Evolutionary conservation across 2,113 vertebrate species (phyloP), one percentile per base, ranked within the genome.

Genomic region (Oryzias celebensis): DNA sequence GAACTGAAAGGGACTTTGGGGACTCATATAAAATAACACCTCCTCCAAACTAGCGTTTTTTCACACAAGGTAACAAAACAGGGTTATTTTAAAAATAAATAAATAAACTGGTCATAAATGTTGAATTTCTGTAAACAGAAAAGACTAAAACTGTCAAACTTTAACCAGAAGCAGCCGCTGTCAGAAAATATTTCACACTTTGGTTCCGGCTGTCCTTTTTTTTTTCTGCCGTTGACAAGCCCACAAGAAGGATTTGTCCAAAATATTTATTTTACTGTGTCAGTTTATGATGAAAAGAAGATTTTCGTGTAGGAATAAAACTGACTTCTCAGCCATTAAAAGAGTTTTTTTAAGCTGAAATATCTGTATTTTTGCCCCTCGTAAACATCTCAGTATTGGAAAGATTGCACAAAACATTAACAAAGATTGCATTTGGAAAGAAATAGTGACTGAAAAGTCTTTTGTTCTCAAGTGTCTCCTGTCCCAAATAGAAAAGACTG

Each of bases 401-500:
- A 20, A 20, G 20, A 20, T 28, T 28, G 26, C 10, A 12, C 36
- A 36, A 36, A 36, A 36, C 36, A 36, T 12, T 36, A 12, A 36
- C 10, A 12, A 36, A 36, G 8, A 10, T 36, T 36, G 36, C 10
- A 36, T 36, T 36, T 36, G 41, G 51, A 77, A 71, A 45, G 16
- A 58, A 68, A 77, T 68, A 20, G 49, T 28, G 52, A 68, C 31
- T 43, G 22, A 80, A 23, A 1, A 13, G 52, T 24, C 17, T 50
- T 62, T 26, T 49, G 18, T 49, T 56, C 18, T 4, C 24, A 51
- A 20, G 42, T 47, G 17, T 49, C 24, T n/a, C 17, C 23, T n/a
- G 58, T 43, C 55, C 31, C 72, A 61, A 63, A 31, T 62, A 58
- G 36, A 52, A 52, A n/a, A 24, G 18, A 66, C 50, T 4, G 52